These are phyloP conservation scores for Neodiprion lecontei DNA, from an alignment of 1,140 invertebrate species.

Conservation along the genomic window DNA sequence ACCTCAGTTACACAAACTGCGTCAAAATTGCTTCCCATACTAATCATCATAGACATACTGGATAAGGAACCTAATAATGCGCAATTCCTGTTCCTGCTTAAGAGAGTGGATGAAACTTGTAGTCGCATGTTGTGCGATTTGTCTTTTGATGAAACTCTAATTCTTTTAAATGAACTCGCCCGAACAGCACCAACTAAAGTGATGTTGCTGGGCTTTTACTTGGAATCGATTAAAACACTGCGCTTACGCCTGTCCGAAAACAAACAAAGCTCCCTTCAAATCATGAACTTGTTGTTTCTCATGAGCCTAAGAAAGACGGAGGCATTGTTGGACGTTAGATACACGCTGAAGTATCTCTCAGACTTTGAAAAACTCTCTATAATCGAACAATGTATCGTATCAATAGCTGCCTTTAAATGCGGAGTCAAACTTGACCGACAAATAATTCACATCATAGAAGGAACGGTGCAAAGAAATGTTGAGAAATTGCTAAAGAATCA, in stretches of 20 bases:
- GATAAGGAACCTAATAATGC: too few species aligned
- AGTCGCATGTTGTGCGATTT: neutral
- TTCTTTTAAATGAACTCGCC: conserved; percentile 2
- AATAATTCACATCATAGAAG: conserved; percentile 23
- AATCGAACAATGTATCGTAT: conserved; percentile 30
- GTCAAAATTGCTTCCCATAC: too few species aligned
- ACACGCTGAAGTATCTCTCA: conserved; percentile 24
- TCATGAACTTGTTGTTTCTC: conserved; percentile 28
- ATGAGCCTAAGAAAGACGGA: conserved; percentile 23
- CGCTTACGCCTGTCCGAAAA: conserved; percentile 12
- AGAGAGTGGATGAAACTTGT: neutral
- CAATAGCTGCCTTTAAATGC: conserved; percentile 28
- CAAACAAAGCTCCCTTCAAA: conserved; percentile 19
- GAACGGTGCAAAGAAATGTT: conserved; percentile 23
- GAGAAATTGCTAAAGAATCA: conserved; percentile 23
- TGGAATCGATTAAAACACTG: conserved; percentile 25
- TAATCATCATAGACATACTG: too few species aligned
- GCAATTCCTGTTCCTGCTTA: neutral
- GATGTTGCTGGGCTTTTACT: conserved; percentile 11
- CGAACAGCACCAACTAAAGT: neutral
- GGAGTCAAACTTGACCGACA: conserved; percentile 16
- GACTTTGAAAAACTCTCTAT: conserved; percentile 26
- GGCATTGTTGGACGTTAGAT: conserved; percentile 12
- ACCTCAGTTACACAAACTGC: too few species aligned
- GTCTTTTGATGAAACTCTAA: conserved; percentile 2